A percentile compares a stretch with the other conserved stretches of the same genome.
Conservation (phyloP, 2,113 vertebrate genomes). For the Cyanistes caeruleus region DNA sequence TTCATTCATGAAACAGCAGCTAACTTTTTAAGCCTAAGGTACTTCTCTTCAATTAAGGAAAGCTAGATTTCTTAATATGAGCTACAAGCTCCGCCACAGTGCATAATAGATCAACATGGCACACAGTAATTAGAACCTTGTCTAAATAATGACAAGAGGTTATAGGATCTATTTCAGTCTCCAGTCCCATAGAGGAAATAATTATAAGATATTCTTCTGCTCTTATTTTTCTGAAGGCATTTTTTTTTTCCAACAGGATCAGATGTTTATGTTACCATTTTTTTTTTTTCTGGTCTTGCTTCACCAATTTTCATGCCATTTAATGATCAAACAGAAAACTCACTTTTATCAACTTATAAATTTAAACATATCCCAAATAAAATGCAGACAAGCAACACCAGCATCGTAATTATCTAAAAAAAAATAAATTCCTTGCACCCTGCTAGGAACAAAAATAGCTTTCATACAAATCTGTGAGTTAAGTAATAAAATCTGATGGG, state of each 20-base stretch:
- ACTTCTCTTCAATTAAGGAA: slow-evolving; percentile 33
- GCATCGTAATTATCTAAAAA: slow-evolving; percentile 43
- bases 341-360: slow-evolving; percentile 58
- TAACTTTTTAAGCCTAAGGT: not conserved
- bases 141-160: slow-evolving; percentile 36
- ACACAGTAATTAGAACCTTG: slow-evolving; percentile 44
- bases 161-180: slow-evolving; percentile 53
- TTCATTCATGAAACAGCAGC: slow-evolving; percentile 44
- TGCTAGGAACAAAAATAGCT: slow-evolving; percentile 60
- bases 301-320: slow-evolving; percentile 52
- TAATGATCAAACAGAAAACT: slow-evolving; percentile 60
- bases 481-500: slow-evolving; percentile 49
- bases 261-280: slow-evolving; percentile 1
- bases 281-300: slow-evolving; percentile 24
- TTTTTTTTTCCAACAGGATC: slow-evolving; percentile 38
- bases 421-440: slow-evolving; percentile 20
- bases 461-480: slow-evolving; percentile 50
- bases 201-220: slow-evolving; percentile 9
- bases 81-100: not conserved
- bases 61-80: slow-evolving; percentile 20
- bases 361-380: slow-evolving; percentile 59
- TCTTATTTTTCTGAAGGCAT: not conserved
- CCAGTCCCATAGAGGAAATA: not conserved
- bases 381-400: slow-evolving; percentile 42
- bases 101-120: slow-evolving; percentile 9